Conservation (phyloP, 2,797 vertebrate genomes). For the Silurus lanzhouensis region DNA sequence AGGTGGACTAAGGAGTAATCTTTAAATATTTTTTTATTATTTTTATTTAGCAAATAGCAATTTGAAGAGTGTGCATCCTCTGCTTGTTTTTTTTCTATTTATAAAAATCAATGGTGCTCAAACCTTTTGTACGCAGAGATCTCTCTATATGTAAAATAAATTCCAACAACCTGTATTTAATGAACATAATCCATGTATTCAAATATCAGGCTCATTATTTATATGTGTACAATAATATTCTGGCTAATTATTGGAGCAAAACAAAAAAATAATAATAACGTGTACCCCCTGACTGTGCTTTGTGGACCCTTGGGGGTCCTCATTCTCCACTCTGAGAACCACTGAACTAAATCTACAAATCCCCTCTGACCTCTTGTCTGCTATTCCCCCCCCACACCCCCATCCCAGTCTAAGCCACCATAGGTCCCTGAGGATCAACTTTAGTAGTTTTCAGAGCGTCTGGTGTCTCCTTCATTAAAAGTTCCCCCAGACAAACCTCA, state of each 20-base stretch:
- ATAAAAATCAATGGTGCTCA: neutral
- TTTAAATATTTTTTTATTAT: neutral
- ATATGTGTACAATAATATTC: neutral
- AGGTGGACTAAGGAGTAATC: neutral
- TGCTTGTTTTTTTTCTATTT: neutral
- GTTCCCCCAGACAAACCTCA: slow-evolving; percentile 77
- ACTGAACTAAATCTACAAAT: slow-evolving; percentile 61
- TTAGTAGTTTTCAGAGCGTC: slow-evolving; percentile 73
- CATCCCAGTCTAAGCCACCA: slow-evolving; percentile 66
- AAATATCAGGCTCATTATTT: slow-evolving; percentile 15
- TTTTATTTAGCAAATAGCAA: neutral
- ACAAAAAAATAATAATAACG: neutral
- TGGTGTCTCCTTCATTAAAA: slow-evolving; percentile 81
- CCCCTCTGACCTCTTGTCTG: slow-evolving; percentile 56
- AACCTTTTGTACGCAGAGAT: neutral
- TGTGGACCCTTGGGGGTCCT: neutral
- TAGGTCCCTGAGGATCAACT: slow-evolving; percentile 80
- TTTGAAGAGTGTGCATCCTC: neutral
- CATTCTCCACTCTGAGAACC: neutral
- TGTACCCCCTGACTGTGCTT: neutral
- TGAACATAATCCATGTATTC: slow-evolving; percentile 23
- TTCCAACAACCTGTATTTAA: neutral
- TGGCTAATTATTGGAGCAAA: neutral
- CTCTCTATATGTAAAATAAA: neutral
- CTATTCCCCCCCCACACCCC: neutral